Evolutionary conservation across 2,888 invertebrate genomes (phyloP), one percentile per base, ranked within the genome.

Genomic region (Eupeodes luniger): DNA sequence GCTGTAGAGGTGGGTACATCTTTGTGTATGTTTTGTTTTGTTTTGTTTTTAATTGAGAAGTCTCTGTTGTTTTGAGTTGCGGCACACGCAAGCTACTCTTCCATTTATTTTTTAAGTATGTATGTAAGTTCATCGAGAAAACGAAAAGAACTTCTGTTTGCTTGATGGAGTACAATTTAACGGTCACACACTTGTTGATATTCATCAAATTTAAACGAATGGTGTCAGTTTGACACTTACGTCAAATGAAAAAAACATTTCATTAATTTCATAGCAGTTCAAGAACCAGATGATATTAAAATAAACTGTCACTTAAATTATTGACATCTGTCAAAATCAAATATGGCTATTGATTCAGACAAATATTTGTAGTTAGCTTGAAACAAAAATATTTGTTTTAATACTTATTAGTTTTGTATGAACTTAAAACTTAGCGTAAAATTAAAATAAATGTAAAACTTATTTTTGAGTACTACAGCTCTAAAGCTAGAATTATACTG

Each of bases 131-230:
- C 40, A 69, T 16, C 79, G 36, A 66, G 14, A 64, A 27, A 12
- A 75, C 14, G 36, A 67, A 51, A 10, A 44, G 40, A 5, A 40
- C 40, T 4, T 2, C 14, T 69, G 19, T 59, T 27, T 74, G 49
- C 57, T 47, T 61, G 51, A 47, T 76, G 10, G 44, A 69, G 81
- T 69, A 67, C 77, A 67, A 78, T 85, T 81, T 66, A 55, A 81
- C 55, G 81, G 77, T 80, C 80, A 55, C 80, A 55, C 81, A 81
- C 85, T 88, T 85, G 81, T 81, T 84, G 84, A 83, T 76, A 76
- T 77, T 75, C 59, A 70, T 72, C 78, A 78, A 40, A 61, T 10
- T 77, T 16, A 14, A 55, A 44, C 34, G 27, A 47, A 19, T 44
- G 44, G 19, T 47, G 44, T 64, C 11, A 36, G 36, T 53, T 67